Base-by-base conservation (phyloP, 2,888 invertebrate genomes). In the Xestia rhomboidea region DNA sequence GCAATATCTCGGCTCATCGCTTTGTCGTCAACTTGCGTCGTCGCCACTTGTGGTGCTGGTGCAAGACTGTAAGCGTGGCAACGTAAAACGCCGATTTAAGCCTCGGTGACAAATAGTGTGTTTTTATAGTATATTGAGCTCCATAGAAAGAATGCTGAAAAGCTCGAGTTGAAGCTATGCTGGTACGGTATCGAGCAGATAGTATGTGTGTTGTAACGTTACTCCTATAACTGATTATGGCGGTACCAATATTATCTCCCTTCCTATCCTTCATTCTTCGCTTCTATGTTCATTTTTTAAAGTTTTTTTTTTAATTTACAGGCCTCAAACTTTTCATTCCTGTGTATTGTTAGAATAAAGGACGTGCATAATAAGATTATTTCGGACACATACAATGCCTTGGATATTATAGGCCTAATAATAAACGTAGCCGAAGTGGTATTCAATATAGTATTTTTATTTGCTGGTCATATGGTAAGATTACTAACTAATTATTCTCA, bases 381-480 rank as follows among this genome's bases (percentile, higher is more conserved):
- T 34, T 38, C 38, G 38, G 38, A 38, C 38, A 7, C 13, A 38
- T 63, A n/a, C n/a, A 38, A 38, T 38, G 38, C 63, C 13, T 11
- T 13, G 13, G 63, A 63, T 38, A n/a, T 63, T 2, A 13, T 38
- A 2, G 13, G 1, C 38, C 38, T 63, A 38, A 38, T 63, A 13
- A 7, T 38, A 6, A 1, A 6, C 13, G 7, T 38, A 24, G 7
- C 15, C 7, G 13, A 63, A 0, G 63, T 38, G n/a, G 38, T 13
- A 3, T 38, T 63, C 38, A 63, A 15, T 13, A 7, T n/a, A 38
- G 24, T 38, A 21, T 63, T 63, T 38, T 24, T 63, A 0, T 3
- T 63, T 63, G 63, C 63, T 15, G 38, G n/a, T 63, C 63, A 63
- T 63, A 63, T 2, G 63, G 63, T 63, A 38, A 63, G 63, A 63